These are phyloP conservation scores for Andrena hattorfiana DNA, from an alignment of 2,888 invertebrate genomes.

Conservation along the genomic window DNA sequence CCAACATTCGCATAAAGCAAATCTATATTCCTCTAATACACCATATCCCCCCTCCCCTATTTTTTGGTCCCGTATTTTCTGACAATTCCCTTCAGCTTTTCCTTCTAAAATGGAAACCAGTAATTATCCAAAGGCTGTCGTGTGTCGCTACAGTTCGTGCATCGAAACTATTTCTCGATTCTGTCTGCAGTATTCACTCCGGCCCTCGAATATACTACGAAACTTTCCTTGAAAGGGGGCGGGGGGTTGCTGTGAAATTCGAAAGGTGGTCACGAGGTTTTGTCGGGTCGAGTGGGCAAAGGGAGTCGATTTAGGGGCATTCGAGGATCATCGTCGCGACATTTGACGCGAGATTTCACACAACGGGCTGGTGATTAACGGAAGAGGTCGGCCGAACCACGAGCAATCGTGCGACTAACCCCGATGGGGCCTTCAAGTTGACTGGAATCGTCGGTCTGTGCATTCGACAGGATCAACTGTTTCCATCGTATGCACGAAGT, in stretches of 20 bases:
- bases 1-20: not conserved
- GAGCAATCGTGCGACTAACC: constrained; percentile 30
- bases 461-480: constrained; percentile 38
- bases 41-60: not conserved
- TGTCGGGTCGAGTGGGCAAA: constrained; percentile 34
- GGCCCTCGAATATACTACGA: not conserved
- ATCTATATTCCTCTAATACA: not conserved
- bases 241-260: constrained; percentile 2
- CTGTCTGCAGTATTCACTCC: not conserved
- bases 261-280: constrained; percentile 22
- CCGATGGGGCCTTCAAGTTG: constrained; percentile 35
- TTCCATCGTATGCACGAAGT: constrained; percentile 48
- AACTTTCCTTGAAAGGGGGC: constrained; percentile 9
- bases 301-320: constrained; percentile 35
- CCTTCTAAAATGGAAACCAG: not conserved
- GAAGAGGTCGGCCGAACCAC: constrained; percentile 43
- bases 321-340: constrained; percentile 27
- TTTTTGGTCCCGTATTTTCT: not conserved
- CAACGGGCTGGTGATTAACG: constrained; percentile 57
- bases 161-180: constrained; percentile 36
- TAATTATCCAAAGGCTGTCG: not conserved
- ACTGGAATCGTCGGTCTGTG: constrained; percentile 10
- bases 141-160: not conserved
- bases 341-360: constrained; percentile 35
- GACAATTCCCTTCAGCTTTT: not conserved